Evolutionary conservation across 2,113 vertebrate genomes (phyloP), one percentile per base, ranked within the genome.

Genomic region (Brachypteracias leptosomus): DNA sequence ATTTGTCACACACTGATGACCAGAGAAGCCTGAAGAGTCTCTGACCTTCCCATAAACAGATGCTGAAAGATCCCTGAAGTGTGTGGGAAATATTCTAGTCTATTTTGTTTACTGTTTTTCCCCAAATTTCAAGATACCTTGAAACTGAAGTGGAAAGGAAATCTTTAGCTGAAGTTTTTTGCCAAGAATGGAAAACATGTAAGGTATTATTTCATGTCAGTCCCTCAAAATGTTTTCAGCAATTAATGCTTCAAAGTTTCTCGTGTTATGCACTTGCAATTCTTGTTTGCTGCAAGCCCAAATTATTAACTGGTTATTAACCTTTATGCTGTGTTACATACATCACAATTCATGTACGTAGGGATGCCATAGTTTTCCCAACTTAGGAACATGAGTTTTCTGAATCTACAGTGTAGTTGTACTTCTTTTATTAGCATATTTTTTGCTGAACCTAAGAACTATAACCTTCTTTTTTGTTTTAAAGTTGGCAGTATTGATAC

Each of bases 301-400:
- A 35, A 12, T 31, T 61, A 7, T 71, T 74, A 55, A 12, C 75
- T 82, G 62, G n/a, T 29, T 46, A 29, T 52, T 5, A 26, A 33
- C 57, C 28, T n/a, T 33, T 7, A n/a, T 10, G 55, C 51, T 63
- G 22, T 47, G 10, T 8, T 31, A 4, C 55, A 1, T 8, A 4
- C 55, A 1, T 8, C 26, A 3, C 40, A 62, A 0, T 66, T 62
- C 14, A 4, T 10, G 0, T 9, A 35, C 22, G 40, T 29, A 44
- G n/a, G 36, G 26, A 8, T 74, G 44, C 16, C 28, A 16, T 16
- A 6, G 6, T 12, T 51, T 28, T 72, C 67, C n/a, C 9, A 4
- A 16, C 26, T 3, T 2, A 13, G 25, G 47, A 68, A 6, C 8
- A 1, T 40, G 35, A 35, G 14, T 44, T 16, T 21, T 11, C 63